phyloP scores from a whole-genome alignment of 2,113 vertebrate genomes.

The Atherinomorus stipes region DNA sequence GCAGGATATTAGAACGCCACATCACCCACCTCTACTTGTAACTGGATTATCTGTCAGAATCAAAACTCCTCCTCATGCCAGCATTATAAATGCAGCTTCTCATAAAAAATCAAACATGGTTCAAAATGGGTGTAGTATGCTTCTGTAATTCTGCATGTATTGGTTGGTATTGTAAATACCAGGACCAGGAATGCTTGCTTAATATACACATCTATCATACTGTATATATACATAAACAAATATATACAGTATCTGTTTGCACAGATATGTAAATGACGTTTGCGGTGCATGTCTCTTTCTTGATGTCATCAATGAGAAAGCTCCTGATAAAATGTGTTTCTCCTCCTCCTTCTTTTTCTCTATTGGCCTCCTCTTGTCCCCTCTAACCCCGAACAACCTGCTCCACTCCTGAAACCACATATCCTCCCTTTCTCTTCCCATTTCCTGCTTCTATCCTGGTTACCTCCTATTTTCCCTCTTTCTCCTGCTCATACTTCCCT shows the following conservation, averaged over 20 bases:
- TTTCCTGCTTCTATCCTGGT: conserved; percentile 4
- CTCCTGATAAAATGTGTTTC: conserved; percentile 61
- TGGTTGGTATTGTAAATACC: conserved; percentile 75
- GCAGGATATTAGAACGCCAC: background rate
- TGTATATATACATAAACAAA: conserved; percentile 43
- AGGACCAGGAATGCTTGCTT: conserved; percentile 74
- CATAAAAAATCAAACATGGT: background rate
- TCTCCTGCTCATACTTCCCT: conserved; percentile 21
- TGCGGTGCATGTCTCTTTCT: conserved; percentile 72
- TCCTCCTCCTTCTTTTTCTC: conserved; percentile 34
- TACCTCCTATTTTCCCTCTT: conserved; percentile 18
- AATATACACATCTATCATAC: conserved; percentile 28
- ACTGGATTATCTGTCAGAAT: conserved; percentile 38
- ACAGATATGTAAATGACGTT: conserved; percentile 50
- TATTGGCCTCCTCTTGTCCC: conserved; percentile 52
- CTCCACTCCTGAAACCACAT: conserved; percentile 37
- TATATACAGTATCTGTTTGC: conserved; percentile 58
- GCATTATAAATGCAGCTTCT: background rate
- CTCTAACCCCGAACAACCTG: conserved; percentile 23
- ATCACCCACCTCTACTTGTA: conserved; percentile 30
- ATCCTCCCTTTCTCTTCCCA: conserved; percentile 10
- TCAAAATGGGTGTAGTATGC: conserved; percentile 67
- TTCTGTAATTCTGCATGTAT: conserved; percentile 80
- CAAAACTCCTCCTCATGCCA: background rate
- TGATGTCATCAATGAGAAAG: conserved; percentile 45